Evolutionary conservation across 2,797 vertebrate species (phyloP), one percentile per base, ranked within the genome.

Genomic region (Pitangus sulphuratus): DNA sequence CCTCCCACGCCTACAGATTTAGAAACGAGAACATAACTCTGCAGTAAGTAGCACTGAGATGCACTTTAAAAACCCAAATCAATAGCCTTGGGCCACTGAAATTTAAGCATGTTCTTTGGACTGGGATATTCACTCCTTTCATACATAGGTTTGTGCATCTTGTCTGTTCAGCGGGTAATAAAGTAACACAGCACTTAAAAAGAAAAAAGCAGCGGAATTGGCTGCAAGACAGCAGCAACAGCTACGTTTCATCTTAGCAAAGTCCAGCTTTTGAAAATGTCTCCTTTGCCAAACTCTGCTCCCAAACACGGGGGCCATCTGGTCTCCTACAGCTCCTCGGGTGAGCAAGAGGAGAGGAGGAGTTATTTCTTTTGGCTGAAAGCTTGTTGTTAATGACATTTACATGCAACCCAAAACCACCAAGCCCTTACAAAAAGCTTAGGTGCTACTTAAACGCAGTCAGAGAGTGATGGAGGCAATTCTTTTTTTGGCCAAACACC

Each of bases 371-470:
- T 90, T 96, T 96, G 96, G 96, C 96, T 0, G 7, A 84, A 83
- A 87, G 40, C 87, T 95, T 78, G 62, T 82, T 94, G 93, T 87
- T 96, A 97, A 97, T 87, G 93, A 95, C 93, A 97, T 88, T 91
- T 95, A 93, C 95, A 95, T 79, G 91, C 89, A 93, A 96, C 87
- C 48, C 87, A 94, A 97, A 96, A 90, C 95, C 96, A 90, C 85
- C n/a, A 5, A 91, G 72, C 74, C 87, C 89, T 96, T 94, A 96
- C 51, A 64, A 82, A 95, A 91, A 95, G 89, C 80, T 91, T 93
- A 96, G 93, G 95, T 90, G 87, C 94, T 96, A 96, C 96, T 97
- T 95, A 94, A 84, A 96, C 57, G 89, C 96, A 96, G 89, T 95
- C 94, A 93, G 89, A 93, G 92, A 91, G 56, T 87, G 90, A 96